Conservation (phyloP, 2,113 vertebrate species). For the Dermatemys mawii region DNA sequence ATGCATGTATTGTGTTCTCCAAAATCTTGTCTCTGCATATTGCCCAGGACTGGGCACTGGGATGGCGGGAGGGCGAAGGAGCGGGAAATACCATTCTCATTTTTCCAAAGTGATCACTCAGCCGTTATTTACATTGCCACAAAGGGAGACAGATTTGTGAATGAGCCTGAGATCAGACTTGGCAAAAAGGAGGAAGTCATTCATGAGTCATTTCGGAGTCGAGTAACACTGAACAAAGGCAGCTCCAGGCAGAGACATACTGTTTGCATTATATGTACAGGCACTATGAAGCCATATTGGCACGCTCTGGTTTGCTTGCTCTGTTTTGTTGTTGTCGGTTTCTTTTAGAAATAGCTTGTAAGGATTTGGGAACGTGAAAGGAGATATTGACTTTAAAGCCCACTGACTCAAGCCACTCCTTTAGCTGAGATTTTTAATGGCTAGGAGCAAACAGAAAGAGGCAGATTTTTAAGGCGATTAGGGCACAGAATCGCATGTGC, state of each 20-base stretch:
- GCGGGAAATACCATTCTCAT: not conserved
- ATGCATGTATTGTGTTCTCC: not conserved
- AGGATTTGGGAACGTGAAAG: no score
- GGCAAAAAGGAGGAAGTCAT: not conserved
- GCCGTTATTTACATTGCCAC: not conserved
- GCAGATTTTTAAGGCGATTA: not conserved
- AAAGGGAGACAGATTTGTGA: not conserved
- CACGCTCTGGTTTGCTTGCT: not conserved
- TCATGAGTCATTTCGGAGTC: not conserved
- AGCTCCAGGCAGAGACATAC: not conserved
- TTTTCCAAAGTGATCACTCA: not conserved
- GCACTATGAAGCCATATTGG: not conserved
- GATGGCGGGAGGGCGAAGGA: not conserved
- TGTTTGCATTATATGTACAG: not conserved
- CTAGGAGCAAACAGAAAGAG: not conserved
- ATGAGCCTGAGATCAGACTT: not conserved
- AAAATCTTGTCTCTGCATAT: not conserved
- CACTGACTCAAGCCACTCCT: not conserved
- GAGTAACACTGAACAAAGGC: constrained; percentile 7
- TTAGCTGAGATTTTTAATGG: not conserved
- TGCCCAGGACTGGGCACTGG: not conserved
- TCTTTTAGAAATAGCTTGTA: not conserved
- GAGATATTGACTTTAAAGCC: not conserved
- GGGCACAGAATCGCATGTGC: not conserved
- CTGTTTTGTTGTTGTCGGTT: not conserved